Evolutionary conservation across 2,888 invertebrate species (phyloP).

Genomic region (Drosophila kambysellisi): DNA sequence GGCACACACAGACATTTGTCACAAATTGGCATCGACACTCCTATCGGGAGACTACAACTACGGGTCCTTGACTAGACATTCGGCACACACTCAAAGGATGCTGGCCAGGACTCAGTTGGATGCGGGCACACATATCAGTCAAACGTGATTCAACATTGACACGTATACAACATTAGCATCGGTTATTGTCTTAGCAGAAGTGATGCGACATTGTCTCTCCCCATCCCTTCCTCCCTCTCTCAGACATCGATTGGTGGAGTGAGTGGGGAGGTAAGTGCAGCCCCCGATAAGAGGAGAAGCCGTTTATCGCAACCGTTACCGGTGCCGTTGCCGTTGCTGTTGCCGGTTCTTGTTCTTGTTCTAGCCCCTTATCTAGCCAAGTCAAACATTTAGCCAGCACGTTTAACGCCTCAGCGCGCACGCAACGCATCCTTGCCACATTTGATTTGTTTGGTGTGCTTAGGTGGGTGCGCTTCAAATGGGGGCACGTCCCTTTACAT

Average conservation of each 20-base stretch:
- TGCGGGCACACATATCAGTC: slow-evolving; percentile 65
- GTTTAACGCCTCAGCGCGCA: slow-evolving; percentile 58
- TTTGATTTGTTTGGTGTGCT: slow-evolving; percentile 68
- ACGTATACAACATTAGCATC: slow-evolving; percentile 75
- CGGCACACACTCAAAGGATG: neutral
- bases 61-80: slow-evolving; percentile 19
- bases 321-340: slow-evolving; percentile 1
- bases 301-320: slow-evolving; percentile 25
- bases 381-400: slow-evolving; percentile 65
- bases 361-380: slow-evolving; percentile 30
- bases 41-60: slow-evolving; percentile 17
- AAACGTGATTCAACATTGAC: slow-evolving; percentile 74
- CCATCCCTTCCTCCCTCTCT: neutral
- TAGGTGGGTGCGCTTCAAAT: slow-evolving; percentile 39
- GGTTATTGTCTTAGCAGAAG: slow-evolving; percentile 68
- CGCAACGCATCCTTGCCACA: slow-evolving; percentile 41
- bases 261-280: slow-evolving; percentile 11
- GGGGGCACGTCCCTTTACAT: slow-evolving; percentile 27
- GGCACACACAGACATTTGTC: slow-evolving; percentile 54
- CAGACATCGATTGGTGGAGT: neutral
- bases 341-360: neutral
- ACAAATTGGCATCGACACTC: slow-evolving; percentile 59
- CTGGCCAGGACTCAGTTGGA: slow-evolving; percentile 4
- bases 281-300: slow-evolving; percentile 22
- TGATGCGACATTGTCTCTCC: neutral